These are phyloP conservation scores for Amiota mariae DNA, from an alignment of 2,888 invertebrate species.

Conservation along the genomic window DNA sequence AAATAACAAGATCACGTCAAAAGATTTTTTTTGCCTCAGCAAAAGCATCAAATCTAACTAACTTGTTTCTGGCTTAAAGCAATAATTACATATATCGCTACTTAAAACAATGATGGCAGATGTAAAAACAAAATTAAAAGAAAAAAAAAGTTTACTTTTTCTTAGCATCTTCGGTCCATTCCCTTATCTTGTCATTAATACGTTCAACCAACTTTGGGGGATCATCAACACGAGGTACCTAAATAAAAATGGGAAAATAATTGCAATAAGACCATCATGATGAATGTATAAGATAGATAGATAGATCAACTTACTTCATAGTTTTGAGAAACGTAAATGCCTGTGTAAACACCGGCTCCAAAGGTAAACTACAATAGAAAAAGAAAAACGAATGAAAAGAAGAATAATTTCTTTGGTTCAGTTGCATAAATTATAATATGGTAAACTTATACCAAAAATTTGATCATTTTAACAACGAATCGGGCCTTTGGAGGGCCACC, in stretches of 20 bases:
- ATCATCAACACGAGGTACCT: constrained; percentile 91
- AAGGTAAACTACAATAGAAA: constrained; percentile 77
- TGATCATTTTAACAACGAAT: neutral
- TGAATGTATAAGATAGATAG: neutral
- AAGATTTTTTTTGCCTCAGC: neutral
- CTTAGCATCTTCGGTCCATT: constrained; percentile 76
- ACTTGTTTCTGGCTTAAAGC: too few relatives aligned
- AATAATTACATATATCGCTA: too few relatives aligned
- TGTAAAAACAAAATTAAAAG: too few relatives aligned
- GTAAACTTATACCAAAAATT: neutral
- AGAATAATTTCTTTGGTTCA: too few relatives aligned
- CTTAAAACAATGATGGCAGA: too few relatives aligned
- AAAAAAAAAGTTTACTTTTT: constrained; percentile 74
- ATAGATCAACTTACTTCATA: constrained; percentile 77
- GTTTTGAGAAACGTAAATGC: constrained; percentile 83
- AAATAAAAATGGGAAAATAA: constrained; percentile 55
- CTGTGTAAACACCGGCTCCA: constrained; percentile 81
- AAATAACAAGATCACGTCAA: too few relatives aligned
- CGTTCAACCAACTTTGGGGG: constrained; percentile 83
- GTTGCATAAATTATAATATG: neutral
- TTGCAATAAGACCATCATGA: constrained; percentile 13
- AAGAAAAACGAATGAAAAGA: constrained; percentile 9
- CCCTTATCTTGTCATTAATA: constrained; percentile 54
- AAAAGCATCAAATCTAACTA: neutral
- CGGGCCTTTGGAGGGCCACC: neutral